phyloP scores from a whole-genome alignment of 2,113 vertebrate species.

The Motacilla alba region DNA sequence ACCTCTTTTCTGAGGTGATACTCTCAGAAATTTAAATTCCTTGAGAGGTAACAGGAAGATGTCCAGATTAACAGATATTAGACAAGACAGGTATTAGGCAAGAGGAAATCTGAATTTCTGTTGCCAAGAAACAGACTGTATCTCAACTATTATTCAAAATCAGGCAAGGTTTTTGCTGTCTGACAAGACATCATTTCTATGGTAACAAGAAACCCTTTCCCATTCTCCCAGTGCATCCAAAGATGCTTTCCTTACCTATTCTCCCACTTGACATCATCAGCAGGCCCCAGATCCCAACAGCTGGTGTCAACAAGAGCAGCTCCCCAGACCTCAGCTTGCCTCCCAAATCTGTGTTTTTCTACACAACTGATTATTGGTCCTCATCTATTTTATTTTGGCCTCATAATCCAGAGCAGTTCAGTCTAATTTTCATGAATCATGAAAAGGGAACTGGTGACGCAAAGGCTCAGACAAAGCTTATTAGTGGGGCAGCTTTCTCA shows the following conservation, averaged over 20 bases:
- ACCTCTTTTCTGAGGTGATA: background rate
- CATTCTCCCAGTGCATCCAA: background rate
- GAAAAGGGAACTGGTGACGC: background rate
- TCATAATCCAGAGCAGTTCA: background rate
- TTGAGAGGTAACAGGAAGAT: background rate
- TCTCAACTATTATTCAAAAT: background rate
- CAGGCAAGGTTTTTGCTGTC: background rate
- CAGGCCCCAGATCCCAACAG: background rate
- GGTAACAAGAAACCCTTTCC: background rate
- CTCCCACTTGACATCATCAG: background rate
- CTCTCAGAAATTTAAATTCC: background rate
- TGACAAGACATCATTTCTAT: background rate
- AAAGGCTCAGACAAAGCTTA: background rate
- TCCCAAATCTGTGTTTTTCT: background rate
- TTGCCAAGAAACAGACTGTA: background rate
- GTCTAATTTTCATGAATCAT: background rate
- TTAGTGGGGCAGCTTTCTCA: background rate
- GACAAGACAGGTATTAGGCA: background rate
- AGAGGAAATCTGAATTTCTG: background rate
- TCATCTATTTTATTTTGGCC: background rate
- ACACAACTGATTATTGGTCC: background rate
- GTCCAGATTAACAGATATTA: background rate
- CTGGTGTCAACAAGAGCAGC: background rate
- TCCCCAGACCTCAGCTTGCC: background rate
- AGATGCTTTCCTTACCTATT: background rate